phyloP scores from a whole-genome alignment of 2,797 vertebrate genomes.

The Peromyscus eremicus region DNA sequence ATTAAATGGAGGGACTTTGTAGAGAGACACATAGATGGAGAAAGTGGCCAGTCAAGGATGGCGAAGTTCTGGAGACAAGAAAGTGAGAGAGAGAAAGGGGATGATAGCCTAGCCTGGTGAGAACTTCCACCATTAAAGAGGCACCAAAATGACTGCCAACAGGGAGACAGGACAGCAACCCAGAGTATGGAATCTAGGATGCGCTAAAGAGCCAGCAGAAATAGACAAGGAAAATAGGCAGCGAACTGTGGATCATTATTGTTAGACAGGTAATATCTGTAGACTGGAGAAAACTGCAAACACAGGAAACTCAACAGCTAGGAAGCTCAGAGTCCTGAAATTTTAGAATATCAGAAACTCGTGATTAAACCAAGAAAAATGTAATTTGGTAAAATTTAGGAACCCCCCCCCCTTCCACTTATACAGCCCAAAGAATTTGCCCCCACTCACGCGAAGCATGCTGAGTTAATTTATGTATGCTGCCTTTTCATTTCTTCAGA shows the following conservation, averaged over 20 bases:
- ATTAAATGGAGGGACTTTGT: background rate
- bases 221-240: background rate
- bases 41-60: background rate
- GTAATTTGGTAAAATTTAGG: constrained; percentile 21
- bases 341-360: constrained; percentile 41
- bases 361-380: background rate
- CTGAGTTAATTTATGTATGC: constrained; percentile 3
- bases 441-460: background rate
- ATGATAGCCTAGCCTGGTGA: background rate
- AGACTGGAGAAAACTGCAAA: background rate
- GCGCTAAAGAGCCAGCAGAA: background rate
- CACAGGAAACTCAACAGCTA: background rate
- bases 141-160: background rate
- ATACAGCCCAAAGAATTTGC: background rate
- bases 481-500: background rate
- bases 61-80: background rate
- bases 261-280: background rate
- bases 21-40: background rate
- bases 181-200: background rate
- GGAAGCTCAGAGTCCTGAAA: constrained; percentile 28
- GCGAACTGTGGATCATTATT: background rate
- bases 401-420: background rate
- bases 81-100: background rate
- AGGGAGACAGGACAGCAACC: background rate
- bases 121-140: background rate